phyloP scores from a whole-genome alignment of 2,797 vertebrate genomes.

The Leptoclinus maculatus region DNA sequence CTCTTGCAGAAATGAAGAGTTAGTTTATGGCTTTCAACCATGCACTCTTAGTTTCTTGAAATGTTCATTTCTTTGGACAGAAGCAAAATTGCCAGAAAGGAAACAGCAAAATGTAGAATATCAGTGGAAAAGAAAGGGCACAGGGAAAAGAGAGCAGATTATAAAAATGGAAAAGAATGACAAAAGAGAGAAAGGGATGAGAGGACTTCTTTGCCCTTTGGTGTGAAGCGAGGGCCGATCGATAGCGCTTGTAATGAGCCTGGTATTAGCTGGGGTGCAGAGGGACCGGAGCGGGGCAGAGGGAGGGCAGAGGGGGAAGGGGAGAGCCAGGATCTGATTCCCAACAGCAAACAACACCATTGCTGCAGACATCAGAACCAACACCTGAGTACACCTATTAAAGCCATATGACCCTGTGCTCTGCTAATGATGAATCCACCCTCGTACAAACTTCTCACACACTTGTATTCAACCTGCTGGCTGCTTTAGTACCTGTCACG shows the following conservation, averaged over 20 bases:
- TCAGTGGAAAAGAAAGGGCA: conserved; percentile 38
- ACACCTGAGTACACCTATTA: conserved; percentile 81
- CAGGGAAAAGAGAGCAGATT: conserved; percentile 61
- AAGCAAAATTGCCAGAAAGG: conserved; percentile 42
- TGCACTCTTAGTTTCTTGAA: neutral
- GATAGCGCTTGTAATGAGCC: conserved; percentile 81
- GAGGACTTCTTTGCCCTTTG: conserved; percentile 76
- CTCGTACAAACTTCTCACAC: conserved; percentile 38
- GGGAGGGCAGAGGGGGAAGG: conserved; percentile 60
- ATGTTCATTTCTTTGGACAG: conserved; percentile 41
- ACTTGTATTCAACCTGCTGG: conserved; percentile 30
- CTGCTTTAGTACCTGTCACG: conserved; percentile 27
- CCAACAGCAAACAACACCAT: conserved; percentile 80
- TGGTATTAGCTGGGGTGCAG: conserved; percentile 79
- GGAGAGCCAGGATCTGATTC: conserved; percentile 71
- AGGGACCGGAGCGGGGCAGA: conserved; percentile 71
- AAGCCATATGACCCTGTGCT: conserved; percentile 74
- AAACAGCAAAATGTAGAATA: conserved; percentile 21
- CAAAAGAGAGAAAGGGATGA: conserved; percentile 64
- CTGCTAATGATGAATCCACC: conserved; percentile 65
- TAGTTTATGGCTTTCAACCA: neutral
- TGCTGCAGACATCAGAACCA: conserved; percentile 72
- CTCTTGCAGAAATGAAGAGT: conserved; percentile 15
- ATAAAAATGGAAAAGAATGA: conserved; percentile 69
- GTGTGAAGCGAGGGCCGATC: conserved; percentile 74